phyloP scores from a whole-genome alignment of 2,113 vertebrate species.

The Mola mola region DNA sequence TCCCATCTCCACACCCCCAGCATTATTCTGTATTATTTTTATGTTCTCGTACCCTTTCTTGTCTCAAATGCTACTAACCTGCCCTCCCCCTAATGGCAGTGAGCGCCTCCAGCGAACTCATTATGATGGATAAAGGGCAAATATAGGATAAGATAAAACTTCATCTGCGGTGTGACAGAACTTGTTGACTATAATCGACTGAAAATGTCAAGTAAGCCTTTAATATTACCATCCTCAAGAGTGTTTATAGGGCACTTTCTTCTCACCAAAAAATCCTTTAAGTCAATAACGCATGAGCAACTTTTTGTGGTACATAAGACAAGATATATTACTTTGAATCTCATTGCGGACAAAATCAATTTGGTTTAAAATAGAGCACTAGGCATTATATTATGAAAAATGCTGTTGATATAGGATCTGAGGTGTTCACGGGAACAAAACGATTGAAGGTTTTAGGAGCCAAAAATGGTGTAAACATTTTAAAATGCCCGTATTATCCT shows the following conservation, averaged over 20 bases:
- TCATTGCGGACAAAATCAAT: conserved; percentile 50
- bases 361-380: conserved; percentile 40
- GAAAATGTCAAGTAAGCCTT: conserved; percentile 43
- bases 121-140: conserved; percentile 38
- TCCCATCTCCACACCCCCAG: neutral
- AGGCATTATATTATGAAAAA: too few species aligned
- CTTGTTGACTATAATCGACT: conserved; percentile 37
- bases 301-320: conserved; percentile 31
- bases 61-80: neutral
- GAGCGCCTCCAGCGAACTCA: conserved; percentile 23
- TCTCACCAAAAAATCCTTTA: conserved; percentile 30
- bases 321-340: conserved; percentile 37
- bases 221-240: conserved; percentile 14
- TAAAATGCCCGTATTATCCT: neutral
- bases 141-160: conserved; percentile 36
- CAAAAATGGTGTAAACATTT: neutral
- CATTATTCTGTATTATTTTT: neutral
- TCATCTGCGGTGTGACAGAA: conserved; percentile 10
- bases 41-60: neutral
- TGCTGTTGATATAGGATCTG: too few species aligned
- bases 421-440: too few species aligned
- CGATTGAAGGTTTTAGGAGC: neutral
- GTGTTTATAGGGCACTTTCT: conserved; percentile 16
- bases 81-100: conserved; percentile 22
- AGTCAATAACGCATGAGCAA: conserved; percentile 29